Conservation (phyloP, 1,140 invertebrate species). For the Drosophila paulistorum region DNA sequence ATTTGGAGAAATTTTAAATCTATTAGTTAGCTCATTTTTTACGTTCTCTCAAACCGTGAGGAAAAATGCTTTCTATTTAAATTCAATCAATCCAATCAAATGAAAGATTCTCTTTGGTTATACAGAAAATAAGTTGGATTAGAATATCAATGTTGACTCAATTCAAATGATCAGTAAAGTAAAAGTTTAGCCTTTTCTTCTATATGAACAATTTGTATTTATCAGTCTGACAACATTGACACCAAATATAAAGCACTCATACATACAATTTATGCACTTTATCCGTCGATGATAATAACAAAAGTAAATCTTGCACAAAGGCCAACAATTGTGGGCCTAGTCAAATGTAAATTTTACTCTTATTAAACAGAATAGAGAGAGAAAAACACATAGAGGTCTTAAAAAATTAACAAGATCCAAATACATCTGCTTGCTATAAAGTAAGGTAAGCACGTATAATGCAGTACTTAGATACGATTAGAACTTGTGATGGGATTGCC, state of each 20-base stretch:
- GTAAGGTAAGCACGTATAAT: slow-evolving; percentile 27
- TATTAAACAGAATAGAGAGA: slow-evolving; percentile 22
- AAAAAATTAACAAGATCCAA: slow-evolving; percentile 32
- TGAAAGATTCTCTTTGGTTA: no score
- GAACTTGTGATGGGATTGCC: slow-evolving; percentile 20
- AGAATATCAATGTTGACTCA: no score
- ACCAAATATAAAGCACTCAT: slow-evolving; percentile 6
- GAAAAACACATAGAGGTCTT: slow-evolving; percentile 13
- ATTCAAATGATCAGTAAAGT: no score
- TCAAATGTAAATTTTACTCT: slow-evolving; percentile 27
- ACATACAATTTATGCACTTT: slow-evolving; percentile 7
- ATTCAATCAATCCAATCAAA: no score
- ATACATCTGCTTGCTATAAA: slow-evolving; percentile 22
- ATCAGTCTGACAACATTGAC: background rate
- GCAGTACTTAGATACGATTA: slow-evolving; percentile 24
- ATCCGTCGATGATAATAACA: slow-evolving; percentile 17
- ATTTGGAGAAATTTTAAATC: no score
- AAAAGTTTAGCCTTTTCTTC: no score
- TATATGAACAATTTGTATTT: background rate
- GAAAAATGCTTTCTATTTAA: no score
- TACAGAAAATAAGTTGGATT: no score
- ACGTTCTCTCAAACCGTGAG: no score
- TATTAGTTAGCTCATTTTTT: no score
- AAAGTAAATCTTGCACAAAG: slow-evolving; percentile 18
- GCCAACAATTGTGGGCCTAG: slow-evolving; percentile 15